Evolutionary conservation across 92 coral and sea anemone species (phyloP), one percentile per base, ranked within the genome.

Genomic region (Pocillopora grandis): DNA sequence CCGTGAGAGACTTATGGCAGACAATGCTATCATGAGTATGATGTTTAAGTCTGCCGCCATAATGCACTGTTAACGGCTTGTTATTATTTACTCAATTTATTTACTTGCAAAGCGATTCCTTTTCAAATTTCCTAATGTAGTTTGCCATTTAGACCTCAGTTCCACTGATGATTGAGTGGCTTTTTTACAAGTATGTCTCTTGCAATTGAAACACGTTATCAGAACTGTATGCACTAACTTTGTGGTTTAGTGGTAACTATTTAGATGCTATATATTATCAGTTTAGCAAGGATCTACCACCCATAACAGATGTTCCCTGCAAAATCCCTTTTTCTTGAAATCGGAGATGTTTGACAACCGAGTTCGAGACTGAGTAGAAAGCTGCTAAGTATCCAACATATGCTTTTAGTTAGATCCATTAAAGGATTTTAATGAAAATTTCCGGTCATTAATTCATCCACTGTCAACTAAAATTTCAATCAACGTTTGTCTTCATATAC

Each of bases 1-100:
- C 36, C 55, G 72, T 7, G 72, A 33, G 31, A 12, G 72, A 15
- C 48, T 68, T 2, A 16, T 48, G 27, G 72, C 72, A 1, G 72
- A 68, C 36, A 68, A 23, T 42, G 72, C 72, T 9, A 68, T 68
- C 15, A 68, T 68, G 48, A 68, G 72, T 18, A 35, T 68, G 72
- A 18, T 68, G 19, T 68, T 31, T 13, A 42, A 68, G 48, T 17
- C 72, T 3, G 27, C 19, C 27, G 72, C 72, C 16, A 15, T 68
- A 17, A 27, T 68, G 0, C 48, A 35, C 72, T 14, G 72, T 35
- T 13, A 68, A 68, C 31, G 72, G 72, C 72, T 33, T 68, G 19
- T 6, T 68, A 13, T 21, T 31, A 2, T 33, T 68, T 10, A 11
- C 23, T 35, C 72, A 21, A 5, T 21, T 31, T 27, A 31, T 31